Evolutionary conservation across 2,113 vertebrate species (phyloP).

Genomic region (Takifugu flavidus): DNA sequence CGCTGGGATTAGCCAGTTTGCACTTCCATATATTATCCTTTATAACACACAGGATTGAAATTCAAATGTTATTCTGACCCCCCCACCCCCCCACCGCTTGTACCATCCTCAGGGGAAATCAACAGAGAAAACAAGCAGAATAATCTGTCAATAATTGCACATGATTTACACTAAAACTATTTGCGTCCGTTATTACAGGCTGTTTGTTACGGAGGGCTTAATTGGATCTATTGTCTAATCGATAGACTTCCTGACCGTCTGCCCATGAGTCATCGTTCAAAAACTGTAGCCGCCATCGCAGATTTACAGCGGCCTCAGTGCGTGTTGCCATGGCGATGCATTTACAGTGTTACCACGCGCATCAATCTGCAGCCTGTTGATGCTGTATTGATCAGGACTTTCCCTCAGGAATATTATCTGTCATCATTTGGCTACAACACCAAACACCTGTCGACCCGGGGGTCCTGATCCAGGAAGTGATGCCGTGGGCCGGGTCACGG

Average conservation of each 20-base stretch:
- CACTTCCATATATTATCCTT: slow-evolving; percentile 20
- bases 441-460: slow-evolving; percentile 29
- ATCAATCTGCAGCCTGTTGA: slow-evolving; percentile 46
- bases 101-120: slow-evolving; percentile 59
- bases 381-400: slow-evolving; percentile 55
- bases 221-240: slow-evolving; percentile 61
- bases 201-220: slow-evolving; percentile 48
- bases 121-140: slow-evolving; percentile 45
- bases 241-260: slow-evolving; percentile 50
- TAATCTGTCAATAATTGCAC: slow-evolving; percentile 61
- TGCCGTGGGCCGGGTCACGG: background rate
- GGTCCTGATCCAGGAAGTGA: slow-evolving; percentile 43
- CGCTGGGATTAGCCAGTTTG: slow-evolving; percentile 19
- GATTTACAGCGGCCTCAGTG: slow-evolving; percentile 60
- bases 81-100: background rate
- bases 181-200: slow-evolving; percentile 37
- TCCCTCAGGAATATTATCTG: slow-evolving; percentile 23
- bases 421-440: slow-evolving; percentile 25
- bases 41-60: slow-evolving; percentile 22
- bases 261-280: slow-evolving; percentile 59
- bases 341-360: slow-evolving; percentile 51
- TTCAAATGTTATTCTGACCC: slow-evolving; percentile 8
- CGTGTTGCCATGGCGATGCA: slow-evolving; percentile 51
- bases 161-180: slow-evolving; percentile 64
- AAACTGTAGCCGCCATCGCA: slow-evolving; percentile 37